Evolutionary conservation across 2,888 invertebrate genomes (phyloP).

Genomic region (Papilio demoleus): DNA sequence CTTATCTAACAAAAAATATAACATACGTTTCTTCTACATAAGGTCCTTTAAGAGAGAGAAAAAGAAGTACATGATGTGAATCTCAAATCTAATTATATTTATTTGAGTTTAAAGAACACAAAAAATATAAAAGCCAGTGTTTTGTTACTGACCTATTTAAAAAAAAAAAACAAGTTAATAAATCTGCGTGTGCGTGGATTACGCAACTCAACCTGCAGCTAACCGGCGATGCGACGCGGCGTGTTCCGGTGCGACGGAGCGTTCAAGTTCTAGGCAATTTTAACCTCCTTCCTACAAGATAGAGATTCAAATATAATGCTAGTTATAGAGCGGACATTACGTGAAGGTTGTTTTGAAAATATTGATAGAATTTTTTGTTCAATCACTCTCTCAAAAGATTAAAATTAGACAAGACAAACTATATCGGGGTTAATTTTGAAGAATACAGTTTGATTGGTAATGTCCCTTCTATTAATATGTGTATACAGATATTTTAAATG

Average conservation of each 20-base stretch:
- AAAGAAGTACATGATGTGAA: too few species aligned
- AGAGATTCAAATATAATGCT: conserved; percentile 19
- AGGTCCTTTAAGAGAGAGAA: too few species aligned
- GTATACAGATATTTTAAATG: neutral
- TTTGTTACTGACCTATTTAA: neutral
- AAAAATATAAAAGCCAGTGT: neutral
- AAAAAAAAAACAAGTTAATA: conserved; percentile 2
- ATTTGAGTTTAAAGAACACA: too few species aligned
- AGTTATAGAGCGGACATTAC: conserved; percentile 3
- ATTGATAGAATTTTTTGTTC: neutral
- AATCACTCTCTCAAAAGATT: neutral
- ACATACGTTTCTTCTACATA: too few species aligned
- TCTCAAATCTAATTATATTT: too few species aligned
- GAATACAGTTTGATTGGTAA: neutral
- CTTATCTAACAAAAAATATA: too few species aligned
- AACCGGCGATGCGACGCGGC: conserved; percentile 51
- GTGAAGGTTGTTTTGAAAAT: neutral
- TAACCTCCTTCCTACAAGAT: conserved; percentile 62
- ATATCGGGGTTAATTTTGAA: neutral
- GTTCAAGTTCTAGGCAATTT: conserved; percentile 76
- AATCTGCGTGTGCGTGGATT: conserved; percentile 58
- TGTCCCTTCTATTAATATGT: neutral
- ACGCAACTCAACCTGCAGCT: conserved; percentile 64
- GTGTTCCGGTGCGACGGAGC: conserved; percentile 54
- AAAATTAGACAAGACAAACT: neutral